Evolutionary conservation across 2,888 invertebrate species (phyloP).

Genomic region (Prenolepis imparis): DNA sequence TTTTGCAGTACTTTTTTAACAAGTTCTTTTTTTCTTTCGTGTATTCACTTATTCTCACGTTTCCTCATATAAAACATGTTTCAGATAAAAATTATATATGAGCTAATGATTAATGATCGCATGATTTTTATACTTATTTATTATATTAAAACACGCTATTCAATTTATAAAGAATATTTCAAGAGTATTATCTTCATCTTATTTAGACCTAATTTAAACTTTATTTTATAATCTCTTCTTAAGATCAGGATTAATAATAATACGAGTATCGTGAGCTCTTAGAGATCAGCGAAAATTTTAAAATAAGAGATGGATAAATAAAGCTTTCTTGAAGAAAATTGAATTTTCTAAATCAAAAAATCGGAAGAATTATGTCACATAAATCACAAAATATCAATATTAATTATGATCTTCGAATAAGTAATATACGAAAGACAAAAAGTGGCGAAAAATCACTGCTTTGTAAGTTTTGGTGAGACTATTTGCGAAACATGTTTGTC

Average conservation of each 20-base stretch:
- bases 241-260: neutral
- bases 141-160: neutral
- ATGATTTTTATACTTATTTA: neutral
- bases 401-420: neutral
- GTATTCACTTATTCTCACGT: neutral
- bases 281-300: neutral
- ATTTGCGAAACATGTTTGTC: slow-evolving; percentile 16
- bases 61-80: neutral
- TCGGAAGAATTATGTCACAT: neutral
- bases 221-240: slow-evolving; percentile 14
- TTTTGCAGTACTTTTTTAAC: slow-evolving; percentile 12
- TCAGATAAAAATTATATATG: neutral
- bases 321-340: slow-evolving; percentile 1
- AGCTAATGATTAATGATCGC: neutral
- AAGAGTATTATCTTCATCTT: neutral
- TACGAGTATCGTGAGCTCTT: neutral
- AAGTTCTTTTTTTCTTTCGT: neutral
- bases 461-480: neutral
- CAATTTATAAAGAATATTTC: neutral
- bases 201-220: neutral
- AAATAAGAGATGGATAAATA: neutral
- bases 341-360: slow-evolving; percentile 8
- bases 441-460: neutral
- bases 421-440: neutral
- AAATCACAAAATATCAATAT: neutral